Base-by-base conservation (phyloP, 2,888 invertebrate genomes). In the Nomada ferruginata region DNA sequence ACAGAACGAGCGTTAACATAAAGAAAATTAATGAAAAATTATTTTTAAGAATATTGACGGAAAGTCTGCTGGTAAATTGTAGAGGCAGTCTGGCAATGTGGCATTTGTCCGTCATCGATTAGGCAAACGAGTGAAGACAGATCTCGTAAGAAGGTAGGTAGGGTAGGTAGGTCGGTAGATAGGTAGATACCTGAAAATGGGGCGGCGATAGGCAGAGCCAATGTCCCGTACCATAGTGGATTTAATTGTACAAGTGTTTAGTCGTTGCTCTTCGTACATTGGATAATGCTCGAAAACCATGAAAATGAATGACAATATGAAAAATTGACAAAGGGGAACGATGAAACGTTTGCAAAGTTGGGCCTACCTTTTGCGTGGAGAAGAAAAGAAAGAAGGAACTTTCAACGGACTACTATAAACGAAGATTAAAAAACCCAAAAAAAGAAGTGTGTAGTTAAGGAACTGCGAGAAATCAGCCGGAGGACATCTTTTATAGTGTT, bases 131-230 rank as follows among this genome's bases (percentile, higher is more conserved):
- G 72, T 75, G 60, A 79, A 29, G 70, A 66, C 84, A 83, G 81
- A 50, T 83, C 69, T 78, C 74, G 82, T 77, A 76, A 73, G 44
- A 68, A 79, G 76, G 70, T 85, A 87, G 79, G 78, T 85, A 85
- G 84, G 66, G 61, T 87, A 87, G 83, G 44, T 85, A 86, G 80
- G 75, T 82, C 79, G 85, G 69, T 86, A 85, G 74, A 64, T 83
- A 76, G 76, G 60, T 80, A 79, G 72, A 70, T 78, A 85, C 47
- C 72, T 80, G 70, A 80, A 76, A 72, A 66, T 85, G 79, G 76
- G 77, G 70, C 70, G 73, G 78, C 85, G 83, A 85, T 86, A 85
- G 73, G 82, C 84, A 86, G 75, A 86, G 84, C 82, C 81, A 81
- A 78, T 79, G 72, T 85, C 82, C 82, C 84, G 79, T 75, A 50